Evolutionary conservation across 1,140 invertebrate genomes (phyloP), one percentile per base, ranked within the genome.

Genomic region (Pseudomyrmex gracilis): DNA sequence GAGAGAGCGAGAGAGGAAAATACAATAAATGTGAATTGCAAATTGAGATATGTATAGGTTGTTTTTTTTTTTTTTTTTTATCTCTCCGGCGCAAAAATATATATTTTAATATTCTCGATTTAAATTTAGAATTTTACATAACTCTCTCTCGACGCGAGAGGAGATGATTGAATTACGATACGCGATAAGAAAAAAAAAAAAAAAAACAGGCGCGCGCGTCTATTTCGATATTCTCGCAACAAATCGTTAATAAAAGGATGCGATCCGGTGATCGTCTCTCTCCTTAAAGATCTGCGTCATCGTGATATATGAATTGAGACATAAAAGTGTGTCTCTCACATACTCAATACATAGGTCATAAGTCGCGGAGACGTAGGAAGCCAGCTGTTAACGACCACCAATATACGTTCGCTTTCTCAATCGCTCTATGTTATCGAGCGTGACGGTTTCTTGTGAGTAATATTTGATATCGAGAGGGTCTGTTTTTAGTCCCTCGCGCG

Each of bases 381-480:
- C 43, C 47, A 74, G 43, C 57, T 74, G 57, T 74, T 4, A 13
- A 4, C 34, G 34, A 34, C 9, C 12, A 49, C 10, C 17, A 63
- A 74, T 74, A 74, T 74, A 47, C 43, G 43, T 47, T 61, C 10
- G 22, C 43, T 61, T 63, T 63, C 20, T 74, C 57, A 63, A 74
- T 74, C 15, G 12, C 4, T 34, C 3, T 74, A 47, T 60, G 10
- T 74, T 63, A 12, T 74, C 20, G 13, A 45, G 17, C 2, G 15
- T 61, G 57, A 74, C 10, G 20, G 34, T 73, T 58, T 73, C 34
- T 73, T 43, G 24, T 2, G 10, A 58, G 15, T 7, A 61, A 61
- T 61, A 61, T 61, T 61, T 45, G 4, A 63, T 61, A 47, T 13
- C 13, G 13, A 13, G 12, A 10, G 13, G 49, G 49, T 0, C 7